Base-by-base conservation (phyloP, 2,888 invertebrate species). In the Aphodius granarius region DNA sequence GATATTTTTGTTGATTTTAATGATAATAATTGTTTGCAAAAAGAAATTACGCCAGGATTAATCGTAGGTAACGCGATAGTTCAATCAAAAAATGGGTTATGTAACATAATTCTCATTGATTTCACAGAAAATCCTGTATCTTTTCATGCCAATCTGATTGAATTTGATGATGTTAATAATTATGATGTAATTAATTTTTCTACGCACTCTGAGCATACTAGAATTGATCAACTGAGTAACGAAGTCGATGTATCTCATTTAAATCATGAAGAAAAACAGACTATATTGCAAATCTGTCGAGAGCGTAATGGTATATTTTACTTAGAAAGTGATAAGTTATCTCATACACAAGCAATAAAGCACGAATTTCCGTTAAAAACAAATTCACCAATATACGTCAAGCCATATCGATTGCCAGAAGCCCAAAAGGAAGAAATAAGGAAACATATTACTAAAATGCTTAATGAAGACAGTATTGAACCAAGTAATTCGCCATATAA, bases 251-350 rank as follows among this genome's bases (percentile, higher is more conserved):
- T 65, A 16, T 9, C 13, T 17, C 72, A 72, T 72, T 62, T 72
- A 72, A 43, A 43, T 17, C 20, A 43, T 13, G 72, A 72, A 63
- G 72, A 72, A 72, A 5, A 18, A 13, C 9, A 17, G 9, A 63
- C 72, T 62, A 62, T 66, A 13, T 15, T 66, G 17, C 62, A 72
- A 65, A 73, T 75, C 9, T 72, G 75, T 43, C 9, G 3, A 5
- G 23, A 64, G 16, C 65, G 19, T 23, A 20, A 71, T 5, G 72
- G 64, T 72, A 22, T 72, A 16, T 75, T 75, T 6, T 62, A 72
- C 62, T 43, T 75, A 64, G 20, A 75, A 72, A 72, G 66, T 15
- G 72, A 71, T 23, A 19, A 65, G 19, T 71, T 75, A 16, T n/a
- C 75, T 9, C 43, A n/a, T 23, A 75, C 72, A 16, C 16, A 74